Evolutionary conservation across 2,888 invertebrate species (phyloP), one percentile per base, ranked within the genome.

Genomic region (Lasioglossum calceatum): DNA sequence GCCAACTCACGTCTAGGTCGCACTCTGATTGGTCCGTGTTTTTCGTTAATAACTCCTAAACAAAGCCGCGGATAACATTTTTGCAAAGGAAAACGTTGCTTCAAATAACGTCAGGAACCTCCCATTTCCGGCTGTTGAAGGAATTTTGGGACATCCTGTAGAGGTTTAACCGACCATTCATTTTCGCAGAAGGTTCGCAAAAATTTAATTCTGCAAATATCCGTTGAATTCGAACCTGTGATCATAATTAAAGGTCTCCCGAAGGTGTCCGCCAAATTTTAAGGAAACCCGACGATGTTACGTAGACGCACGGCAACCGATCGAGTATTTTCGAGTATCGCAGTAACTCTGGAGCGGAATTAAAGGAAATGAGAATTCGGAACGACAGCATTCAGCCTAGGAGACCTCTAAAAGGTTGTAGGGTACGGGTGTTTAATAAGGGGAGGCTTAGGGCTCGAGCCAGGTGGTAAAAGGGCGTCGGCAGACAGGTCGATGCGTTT

Each of bases 361-460:
- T 64, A 32, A 16, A 64, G 32, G 32, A 14, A 64, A 64, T 61
- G 27, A 61, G 27, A 61, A 61, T 27, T 32, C 64, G 16, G 32
- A 64, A 64, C 64, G 64, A 64, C 32, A 32, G 32, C 32, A 16
- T 64, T 64, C 64, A 16, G 27, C 27, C 16, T 54, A 54, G 61
- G 16, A 32, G 64, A 14, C 16, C 32, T 0, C 64, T 64, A 32
- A 14, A 64, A 64, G 14, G 14, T 64, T 32, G 27, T 70, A 61
- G 8, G 79, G 54, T 82, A 72, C 76, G 84, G 80, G 87, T 67
- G 90, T 92, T 93, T 93, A 94, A 93, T 92, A 93, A 93, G 92
- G 90, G 92, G 92, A 94, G 93, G 93, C 92, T 14, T 12, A 93
- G 90, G 89, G 90, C 88, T 36, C 23, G 92, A 89, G 42, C 23